A percentile compares a stretch with the other conserved stretches of the same genome.
Evolutionary conservation across 2,888 invertebrate genomes (phyloP).

Genomic region (Xylota sylvarum): DNA sequence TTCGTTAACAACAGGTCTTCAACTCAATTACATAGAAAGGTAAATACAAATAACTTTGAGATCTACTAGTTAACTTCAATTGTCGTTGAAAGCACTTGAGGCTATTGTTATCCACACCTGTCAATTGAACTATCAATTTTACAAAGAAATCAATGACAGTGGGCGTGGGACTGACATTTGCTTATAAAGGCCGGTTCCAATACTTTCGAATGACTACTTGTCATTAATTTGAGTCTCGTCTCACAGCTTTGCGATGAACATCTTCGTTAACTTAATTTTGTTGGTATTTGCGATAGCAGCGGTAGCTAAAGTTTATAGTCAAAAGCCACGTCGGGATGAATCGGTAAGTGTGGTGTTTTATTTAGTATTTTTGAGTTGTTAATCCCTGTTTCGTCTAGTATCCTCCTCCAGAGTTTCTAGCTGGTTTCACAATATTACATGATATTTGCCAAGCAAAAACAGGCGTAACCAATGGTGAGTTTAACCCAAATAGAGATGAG

Average conservation of each 20-base stretch:
- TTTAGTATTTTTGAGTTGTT: background rate
- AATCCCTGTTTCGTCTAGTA: conserved; percentile 71
- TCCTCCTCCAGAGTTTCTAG: conserved; percentile 79
- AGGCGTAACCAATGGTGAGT: conserved; percentile 78
- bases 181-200: background rate
- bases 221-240: background rate
- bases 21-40: too few species aligned
- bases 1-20: too few species aligned
- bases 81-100: too few species aligned
- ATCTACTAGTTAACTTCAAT: too few species aligned
- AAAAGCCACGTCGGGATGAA: conserved; percentile 8
- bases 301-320: background rate
- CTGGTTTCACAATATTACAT: conserved; percentile 78
- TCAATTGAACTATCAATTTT: background rate
- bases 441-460: conserved; percentile 80
- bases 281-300: background rate
- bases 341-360: background rate
- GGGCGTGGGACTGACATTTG: background rate
- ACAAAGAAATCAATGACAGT: background rate
- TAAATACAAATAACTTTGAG: too few species aligned
- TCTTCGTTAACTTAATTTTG: background rate
- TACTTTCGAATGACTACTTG: background rate
- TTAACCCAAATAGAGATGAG: too few species aligned
- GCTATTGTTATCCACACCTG: too few species aligned
- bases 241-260: background rate